Evolutionary conservation across 2,113 vertebrate genomes (phyloP).

Genomic region (Hyaena hyaena): DNA sequence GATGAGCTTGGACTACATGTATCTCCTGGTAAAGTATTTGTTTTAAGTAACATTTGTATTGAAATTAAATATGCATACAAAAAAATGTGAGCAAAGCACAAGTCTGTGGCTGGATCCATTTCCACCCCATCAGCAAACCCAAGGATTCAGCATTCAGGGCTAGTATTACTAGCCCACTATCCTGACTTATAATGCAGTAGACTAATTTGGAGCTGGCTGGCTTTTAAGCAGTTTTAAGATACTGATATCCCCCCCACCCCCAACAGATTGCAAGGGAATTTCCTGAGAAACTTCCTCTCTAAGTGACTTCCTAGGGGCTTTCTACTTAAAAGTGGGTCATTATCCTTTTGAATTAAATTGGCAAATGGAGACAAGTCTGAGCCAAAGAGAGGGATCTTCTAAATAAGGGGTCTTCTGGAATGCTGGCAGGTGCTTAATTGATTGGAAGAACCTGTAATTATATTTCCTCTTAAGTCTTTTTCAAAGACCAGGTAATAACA

Average conservation of each 20-base stretch:
- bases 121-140: not conserved
- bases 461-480: constrained; percentile 38
- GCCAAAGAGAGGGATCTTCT: constrained; percentile 1
- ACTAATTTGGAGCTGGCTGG: not conserved
- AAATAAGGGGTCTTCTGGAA: constrained; percentile 42
- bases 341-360: constrained; percentile 60
- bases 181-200: no score
- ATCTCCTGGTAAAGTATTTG: not conserved
- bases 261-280: constrained; percentile 6
- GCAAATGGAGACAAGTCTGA: constrained; percentile 48
- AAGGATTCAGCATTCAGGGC: not conserved
- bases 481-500: constrained; percentile 15
- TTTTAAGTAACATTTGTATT: not conserved
- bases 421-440: constrained; percentile 7
- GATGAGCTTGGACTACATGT: not conserved
- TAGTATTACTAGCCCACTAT: not conserved
- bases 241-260: not conserved
- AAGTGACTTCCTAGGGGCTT: constrained; percentile 36
- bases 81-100: not conserved
- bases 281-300: constrained; percentile 38
- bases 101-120: not conserved
- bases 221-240: not conserved
- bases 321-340: constrained; percentile 23
- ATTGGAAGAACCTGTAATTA: constrained; percentile 57
- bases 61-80: not conserved